These are phyloP conservation scores for Drosophila orosa DNA, from an alignment of 1,140 invertebrate genomes.

Conservation along the genomic window DNA sequence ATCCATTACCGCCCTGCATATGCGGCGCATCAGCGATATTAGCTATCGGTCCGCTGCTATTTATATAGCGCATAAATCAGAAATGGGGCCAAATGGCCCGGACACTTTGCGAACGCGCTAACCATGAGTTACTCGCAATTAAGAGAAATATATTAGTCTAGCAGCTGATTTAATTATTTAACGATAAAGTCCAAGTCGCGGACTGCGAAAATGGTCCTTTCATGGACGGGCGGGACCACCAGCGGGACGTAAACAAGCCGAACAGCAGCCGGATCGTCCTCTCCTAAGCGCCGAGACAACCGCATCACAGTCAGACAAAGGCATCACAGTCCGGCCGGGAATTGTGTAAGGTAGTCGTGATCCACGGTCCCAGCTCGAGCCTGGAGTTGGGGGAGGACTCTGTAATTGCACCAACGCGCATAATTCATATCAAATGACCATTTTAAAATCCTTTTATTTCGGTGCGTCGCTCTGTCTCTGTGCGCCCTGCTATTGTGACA, in stretches of 20 bases:
- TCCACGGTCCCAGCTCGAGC: constrained; percentile 11
- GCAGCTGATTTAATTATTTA: constrained; percentile 84
- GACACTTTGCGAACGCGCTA: constrained; percentile 53
- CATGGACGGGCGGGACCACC: constrained; percentile 4
- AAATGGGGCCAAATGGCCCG: constrained; percentile 55
- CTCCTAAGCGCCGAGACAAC: constrained; percentile 68
- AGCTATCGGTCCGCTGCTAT: constrained; percentile 37
- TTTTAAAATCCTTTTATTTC: constrained; percentile 84
- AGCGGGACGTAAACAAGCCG: constrained; percentile 56
- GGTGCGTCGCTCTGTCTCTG: constrained; percentile 58
- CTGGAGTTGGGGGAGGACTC: constrained; percentile 33
- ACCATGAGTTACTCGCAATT: constrained; percentile 72
- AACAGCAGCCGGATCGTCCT: constrained; percentile 27
- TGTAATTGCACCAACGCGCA: constrained; percentile 83
- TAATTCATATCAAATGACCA: constrained; percentile 84
- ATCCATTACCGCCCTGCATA: constrained; percentile 41
- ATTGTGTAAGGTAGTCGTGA: constrained; percentile 5
- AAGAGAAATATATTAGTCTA: constrained; percentile 84
- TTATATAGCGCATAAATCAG: constrained; percentile 61
- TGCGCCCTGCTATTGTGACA: constrained; percentile 20
- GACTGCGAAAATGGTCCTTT: constrained; percentile 12
- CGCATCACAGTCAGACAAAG: constrained; percentile 77
- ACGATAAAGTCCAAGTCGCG: constrained; percentile 76
- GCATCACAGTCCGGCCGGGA: constrained; percentile 58
- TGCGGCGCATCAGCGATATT: constrained; percentile 46